Conservation (phyloP, 2,113 vertebrate species). For the Protomyctophum bolini region DNA sequence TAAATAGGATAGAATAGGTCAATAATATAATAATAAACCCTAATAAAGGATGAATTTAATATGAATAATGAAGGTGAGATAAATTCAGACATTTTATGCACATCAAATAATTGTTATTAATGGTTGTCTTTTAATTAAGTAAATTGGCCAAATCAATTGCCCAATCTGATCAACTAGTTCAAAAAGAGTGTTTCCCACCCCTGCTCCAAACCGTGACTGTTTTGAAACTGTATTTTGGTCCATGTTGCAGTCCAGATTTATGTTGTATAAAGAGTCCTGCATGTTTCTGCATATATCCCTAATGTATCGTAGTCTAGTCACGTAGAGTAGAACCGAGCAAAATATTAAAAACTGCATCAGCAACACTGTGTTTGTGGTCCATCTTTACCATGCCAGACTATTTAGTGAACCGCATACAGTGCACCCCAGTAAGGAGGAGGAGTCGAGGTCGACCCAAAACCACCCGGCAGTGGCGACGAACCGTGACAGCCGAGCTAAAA, state of each 20-base stretch:
- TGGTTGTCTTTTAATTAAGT: too few species aligned
- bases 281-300: conserved; percentile 69
- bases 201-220: neutral
- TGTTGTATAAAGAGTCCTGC: conserved; percentile 67
- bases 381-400: neutral
- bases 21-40: too few species aligned
- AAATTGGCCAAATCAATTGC: too few species aligned
- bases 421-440: too few species aligned
- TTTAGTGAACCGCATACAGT: neutral
- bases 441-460: too few species aligned
- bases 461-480: too few species aligned
- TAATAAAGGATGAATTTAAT: too few species aligned
- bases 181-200: too few species aligned
- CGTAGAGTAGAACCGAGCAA: conserved; percentile 75
- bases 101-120: neutral
- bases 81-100: conserved; percentile 24
- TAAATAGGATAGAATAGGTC: too few species aligned
- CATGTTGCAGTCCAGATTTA: conserved; percentile 41
- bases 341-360: conserved; percentile 79
- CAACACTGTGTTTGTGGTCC: conserved; percentile 46
- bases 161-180: too few species aligned
- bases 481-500: too few species aligned
- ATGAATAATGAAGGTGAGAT: too few species aligned
- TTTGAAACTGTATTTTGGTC: conserved; percentile 47
- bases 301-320: conserved; percentile 72